phyloP scores from a whole-genome alignment of 1,140 invertebrate species.

The Sesamia nonagrioides region DNA sequence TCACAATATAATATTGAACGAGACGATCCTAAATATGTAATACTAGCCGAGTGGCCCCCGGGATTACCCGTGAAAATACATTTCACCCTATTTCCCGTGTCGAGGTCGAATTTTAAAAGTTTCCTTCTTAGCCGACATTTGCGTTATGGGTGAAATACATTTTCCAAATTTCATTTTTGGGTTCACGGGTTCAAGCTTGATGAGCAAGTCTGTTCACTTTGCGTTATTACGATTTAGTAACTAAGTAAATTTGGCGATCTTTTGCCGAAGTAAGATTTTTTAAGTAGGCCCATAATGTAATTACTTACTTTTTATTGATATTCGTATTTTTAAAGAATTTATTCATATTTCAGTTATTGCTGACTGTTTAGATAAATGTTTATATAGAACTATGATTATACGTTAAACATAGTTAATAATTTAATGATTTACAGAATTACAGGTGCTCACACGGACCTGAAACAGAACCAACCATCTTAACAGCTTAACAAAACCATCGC shows the following conservation, averaged over 20 bases:
- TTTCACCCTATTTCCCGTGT: slow-evolving; percentile 37
- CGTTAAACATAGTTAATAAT: too few relatives aligned
- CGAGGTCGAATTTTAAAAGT: slow-evolving; percentile 45
- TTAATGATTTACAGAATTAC: too few relatives aligned
- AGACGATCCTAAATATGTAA: slow-evolving; percentile 45
- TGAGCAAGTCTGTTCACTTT: slow-evolving; percentile 39
- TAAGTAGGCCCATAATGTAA: slow-evolving; percentile 31
- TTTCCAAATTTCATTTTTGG: slow-evolving; percentile 43
- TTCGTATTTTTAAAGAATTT: not conserved
- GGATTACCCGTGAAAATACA: slow-evolving; percentile 44
- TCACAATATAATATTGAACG: slow-evolving; percentile 36
- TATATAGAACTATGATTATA: too few relatives aligned
- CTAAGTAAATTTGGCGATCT: slow-evolving; percentile 37
- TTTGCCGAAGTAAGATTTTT: slow-evolving; percentile 8
- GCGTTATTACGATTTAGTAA: slow-evolving; percentile 47
- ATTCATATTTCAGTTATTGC: not conserved
- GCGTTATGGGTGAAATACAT: slow-evolving; percentile 42
- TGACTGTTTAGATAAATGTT: not conserved
- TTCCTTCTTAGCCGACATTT: slow-evolving; percentile 35
- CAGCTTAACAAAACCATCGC: not conserved
- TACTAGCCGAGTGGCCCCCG: slow-evolving; percentile 40
- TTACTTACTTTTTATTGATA: slow-evolving; percentile 17
- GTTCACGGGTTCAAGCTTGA: slow-evolving; percentile 39
- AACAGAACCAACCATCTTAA: too few relatives aligned
- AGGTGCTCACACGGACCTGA: too few relatives aligned